Percentiles rank a stretch among this genome's conserved stretches.
These are phyloP conservation scores for Halcyon senegalensis DNA, from an alignment of 2,113 vertebrate species.

Conservation along the genomic window DNA sequence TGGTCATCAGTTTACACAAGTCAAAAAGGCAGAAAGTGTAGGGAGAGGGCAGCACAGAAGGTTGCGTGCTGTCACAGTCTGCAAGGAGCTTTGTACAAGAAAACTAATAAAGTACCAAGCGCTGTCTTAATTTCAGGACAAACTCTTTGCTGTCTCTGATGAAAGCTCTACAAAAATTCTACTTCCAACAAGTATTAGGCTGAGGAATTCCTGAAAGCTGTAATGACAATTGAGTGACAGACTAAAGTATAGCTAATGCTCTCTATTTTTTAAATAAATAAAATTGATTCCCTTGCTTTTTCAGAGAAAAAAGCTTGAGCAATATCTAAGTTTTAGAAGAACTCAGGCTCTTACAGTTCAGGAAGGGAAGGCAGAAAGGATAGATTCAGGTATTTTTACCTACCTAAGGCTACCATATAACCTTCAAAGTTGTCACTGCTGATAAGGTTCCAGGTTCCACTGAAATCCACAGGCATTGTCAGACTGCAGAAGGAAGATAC, in stretches of 20 bases:
- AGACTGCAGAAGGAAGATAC: neutral
- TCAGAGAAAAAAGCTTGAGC: neutral
- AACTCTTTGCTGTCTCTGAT: neutral
- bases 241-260: neutral
- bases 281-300: neutral
- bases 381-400: neutral
- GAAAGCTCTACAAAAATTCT: neutral
- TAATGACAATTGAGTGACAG: neutral
- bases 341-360: neutral
- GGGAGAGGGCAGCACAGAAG: neutral
- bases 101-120: neutral
- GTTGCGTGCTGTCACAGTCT: neutral
- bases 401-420: constrained; percentile 88
- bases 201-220: neutral
- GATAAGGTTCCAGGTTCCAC: constrained; percentile 86
- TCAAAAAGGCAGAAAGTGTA: neutral
- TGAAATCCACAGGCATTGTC: constrained; percentile 81
- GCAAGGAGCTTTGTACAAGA: neutral
- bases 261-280: neutral
- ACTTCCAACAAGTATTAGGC: neutral
- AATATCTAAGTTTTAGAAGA: neutral
- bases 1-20: neutral
- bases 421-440: constrained; percentile 86
- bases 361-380: neutral
- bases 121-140: neutral